Conservation (phyloP, 1,140 invertebrate genomes). For the Araneus ventricosus region DNA sequence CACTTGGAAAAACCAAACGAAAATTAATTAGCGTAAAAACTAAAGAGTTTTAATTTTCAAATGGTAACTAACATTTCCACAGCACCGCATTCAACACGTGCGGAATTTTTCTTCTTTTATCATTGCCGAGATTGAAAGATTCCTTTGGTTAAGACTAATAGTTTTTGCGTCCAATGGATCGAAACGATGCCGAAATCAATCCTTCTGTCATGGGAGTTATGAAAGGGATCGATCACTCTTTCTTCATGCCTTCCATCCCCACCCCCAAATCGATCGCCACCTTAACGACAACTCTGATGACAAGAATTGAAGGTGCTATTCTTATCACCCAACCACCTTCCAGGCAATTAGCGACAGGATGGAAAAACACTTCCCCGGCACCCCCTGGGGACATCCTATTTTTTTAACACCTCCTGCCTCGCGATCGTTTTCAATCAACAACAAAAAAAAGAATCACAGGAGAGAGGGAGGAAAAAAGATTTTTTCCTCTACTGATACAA, state of each 20-base stretch:
- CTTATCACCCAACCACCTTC: slow-evolving; percentile 35
- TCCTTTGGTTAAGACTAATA: not conserved
- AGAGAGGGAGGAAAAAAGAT: not conserved
- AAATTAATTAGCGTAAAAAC: too few species aligned
- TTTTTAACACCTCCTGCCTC: not conserved
- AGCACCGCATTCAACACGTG: not conserved
- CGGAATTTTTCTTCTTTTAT: not conserved
- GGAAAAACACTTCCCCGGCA: slow-evolving; percentile 23
- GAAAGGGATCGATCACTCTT: slow-evolving; percentile 22
- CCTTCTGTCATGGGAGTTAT: slow-evolving; percentile 2
- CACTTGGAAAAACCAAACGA: too few species aligned
- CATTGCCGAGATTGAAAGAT: not conserved
- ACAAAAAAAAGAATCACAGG: not conserved
- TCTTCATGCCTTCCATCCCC: not conserved
- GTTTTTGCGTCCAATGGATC: not conserved
- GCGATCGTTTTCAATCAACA: not conserved
- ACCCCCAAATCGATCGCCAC: slow-evolving; percentile 24
- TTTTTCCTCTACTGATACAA: not conserved
- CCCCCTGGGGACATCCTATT: slow-evolving; percentile 5
- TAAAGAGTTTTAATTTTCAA: too few species aligned
- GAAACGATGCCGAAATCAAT: slow-evolving; percentile 24
- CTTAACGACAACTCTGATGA: slow-evolving; percentile 58
- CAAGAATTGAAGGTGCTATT: slow-evolving; percentile 39
- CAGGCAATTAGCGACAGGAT: slow-evolving; percentile 55
- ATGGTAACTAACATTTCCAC: too few species aligned